Conservation (phyloP, 2,888 invertebrate species). For the Buathra laborator region DNA sequence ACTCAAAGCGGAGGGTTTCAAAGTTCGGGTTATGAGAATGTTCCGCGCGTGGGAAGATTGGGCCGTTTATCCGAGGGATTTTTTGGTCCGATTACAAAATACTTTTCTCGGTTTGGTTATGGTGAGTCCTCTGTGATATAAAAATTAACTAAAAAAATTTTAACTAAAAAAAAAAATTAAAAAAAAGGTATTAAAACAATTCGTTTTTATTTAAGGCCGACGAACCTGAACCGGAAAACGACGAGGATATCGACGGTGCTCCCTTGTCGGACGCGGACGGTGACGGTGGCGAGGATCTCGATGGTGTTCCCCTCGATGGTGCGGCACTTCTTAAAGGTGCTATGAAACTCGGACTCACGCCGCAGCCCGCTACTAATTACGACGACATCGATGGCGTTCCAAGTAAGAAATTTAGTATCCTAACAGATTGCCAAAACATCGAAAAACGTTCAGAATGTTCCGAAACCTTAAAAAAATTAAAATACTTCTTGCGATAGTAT, state of each 20-base stretch:
- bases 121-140: constrained; percentile 69
- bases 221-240: constrained; percentile 85
- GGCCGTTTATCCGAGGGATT: constrained; percentile 97
- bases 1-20: constrained; percentile 98
- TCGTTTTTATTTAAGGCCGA: constrained; percentile 70
- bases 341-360: constrained; percentile 86
- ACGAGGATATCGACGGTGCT: constrained; percentile 90
- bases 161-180: not conserved
- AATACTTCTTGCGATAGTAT: too few species aligned
- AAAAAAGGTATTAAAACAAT: not conserved
- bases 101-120: constrained; percentile 93
- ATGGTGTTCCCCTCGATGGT: constrained; percentile 91
- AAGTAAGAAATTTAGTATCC: constrained; percentile 81
- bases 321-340: constrained; percentile 92
- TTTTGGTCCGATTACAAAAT: constrained; percentile 94
- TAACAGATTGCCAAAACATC: not conserved
- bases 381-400: constrained; percentile 91
- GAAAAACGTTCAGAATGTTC: not conserved
- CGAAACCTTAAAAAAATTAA: too few species aligned
- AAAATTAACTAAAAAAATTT: constrained; percentile 29
- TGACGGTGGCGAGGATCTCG: constrained; percentile 86
- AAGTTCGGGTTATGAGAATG: constrained; percentile 94
- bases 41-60: constrained; percentile 99
- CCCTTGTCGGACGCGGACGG: constrained; percentile 86
- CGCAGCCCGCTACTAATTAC: constrained; percentile 84